A percentile compares a stretch with the other conserved stretches of the same genome.
Conservation (phyloP, 1,140 invertebrate species). For the Zaprionus camerounensis region DNA sequence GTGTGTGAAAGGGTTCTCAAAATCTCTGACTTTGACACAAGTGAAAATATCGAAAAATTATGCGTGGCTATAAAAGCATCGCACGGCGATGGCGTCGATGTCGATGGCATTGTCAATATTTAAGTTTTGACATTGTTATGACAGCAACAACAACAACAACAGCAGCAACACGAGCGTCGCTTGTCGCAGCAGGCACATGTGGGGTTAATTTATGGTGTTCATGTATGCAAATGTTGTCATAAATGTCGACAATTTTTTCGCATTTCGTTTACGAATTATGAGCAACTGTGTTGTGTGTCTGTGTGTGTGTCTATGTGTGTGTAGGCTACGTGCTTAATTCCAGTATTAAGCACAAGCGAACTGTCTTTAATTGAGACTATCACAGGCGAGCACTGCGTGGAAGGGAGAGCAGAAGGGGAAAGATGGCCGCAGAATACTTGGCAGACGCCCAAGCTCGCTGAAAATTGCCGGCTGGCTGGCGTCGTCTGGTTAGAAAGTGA, state of each 20-base stretch:
- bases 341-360: conserved; percentile 24
- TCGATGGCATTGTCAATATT: conserved; percentile 79
- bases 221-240: conserved; percentile 80
- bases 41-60: conserved; percentile 79
- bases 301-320: not conserved
- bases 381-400: not conserved
- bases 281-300: not conserved
- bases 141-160: conserved; percentile 53
- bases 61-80: conserved; percentile 69
- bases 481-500: conserved; percentile 3
- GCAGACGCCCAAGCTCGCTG: conserved; percentile 8
- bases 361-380: conserved; percentile 40
- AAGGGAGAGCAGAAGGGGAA: not conserved
- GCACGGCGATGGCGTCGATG: conserved; percentile 58
- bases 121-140: conserved; percentile 81
- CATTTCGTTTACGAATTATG: conserved; percentile 58
- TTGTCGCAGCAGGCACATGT: conserved; percentile 38
- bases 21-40: conserved; percentile 68
- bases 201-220: conserved; percentile 80
- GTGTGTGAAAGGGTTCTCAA: conserved; percentile 64
- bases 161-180: conserved; percentile 32
- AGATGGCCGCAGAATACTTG: conserved; percentile 15
- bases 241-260: conserved; percentile 71
- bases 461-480: not conserved
- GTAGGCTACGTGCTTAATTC: conserved; percentile 15